These are phyloP conservation scores for Adelphocoris suturalis DNA, from an alignment of 2,888 invertebrate species.

Conservation along the genomic window DNA sequence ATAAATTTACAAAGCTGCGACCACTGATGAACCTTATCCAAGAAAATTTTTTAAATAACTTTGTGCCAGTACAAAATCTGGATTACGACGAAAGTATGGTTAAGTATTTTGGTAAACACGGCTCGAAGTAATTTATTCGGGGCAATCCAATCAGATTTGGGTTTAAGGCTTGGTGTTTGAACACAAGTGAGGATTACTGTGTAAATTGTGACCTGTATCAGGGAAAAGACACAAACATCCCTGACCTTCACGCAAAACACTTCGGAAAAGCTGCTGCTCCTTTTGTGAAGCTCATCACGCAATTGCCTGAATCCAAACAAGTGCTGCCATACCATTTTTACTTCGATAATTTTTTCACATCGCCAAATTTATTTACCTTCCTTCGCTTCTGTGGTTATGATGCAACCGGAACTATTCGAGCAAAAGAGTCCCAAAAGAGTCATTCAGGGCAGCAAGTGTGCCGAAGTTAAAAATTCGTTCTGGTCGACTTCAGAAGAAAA, in stretches of 20 bases:
- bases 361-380: not conserved
- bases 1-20: conserved; percentile 9
- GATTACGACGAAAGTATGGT: conserved; percentile 46
- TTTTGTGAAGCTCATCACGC: not conserved
- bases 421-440: conserved; percentile 20
- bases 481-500: not conserved
- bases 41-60: not conserved
- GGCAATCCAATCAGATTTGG: conserved; percentile 27
- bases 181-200: not conserved
- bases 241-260: not conserved
- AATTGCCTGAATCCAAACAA: not conserved
- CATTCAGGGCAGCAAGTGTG: not conserved
- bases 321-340: not conserved
- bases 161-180: conserved; percentile 22
- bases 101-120: conserved; percentile 15
- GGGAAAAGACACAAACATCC: not conserved
- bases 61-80: conserved; percentile 2
- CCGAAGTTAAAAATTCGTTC: conserved; percentile 5
- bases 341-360: conserved; percentile 2
- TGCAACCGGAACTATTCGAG: not conserved
- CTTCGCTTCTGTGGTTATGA: not conserved
- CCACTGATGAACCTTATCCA: conserved; percentile 5
- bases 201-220: conserved; percentile 13
- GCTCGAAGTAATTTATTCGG: not conserved
- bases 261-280: conserved; percentile 9